Conservation (phyloP, 1,140 invertebrate species). For the Trichonephila clavata region DNA sequence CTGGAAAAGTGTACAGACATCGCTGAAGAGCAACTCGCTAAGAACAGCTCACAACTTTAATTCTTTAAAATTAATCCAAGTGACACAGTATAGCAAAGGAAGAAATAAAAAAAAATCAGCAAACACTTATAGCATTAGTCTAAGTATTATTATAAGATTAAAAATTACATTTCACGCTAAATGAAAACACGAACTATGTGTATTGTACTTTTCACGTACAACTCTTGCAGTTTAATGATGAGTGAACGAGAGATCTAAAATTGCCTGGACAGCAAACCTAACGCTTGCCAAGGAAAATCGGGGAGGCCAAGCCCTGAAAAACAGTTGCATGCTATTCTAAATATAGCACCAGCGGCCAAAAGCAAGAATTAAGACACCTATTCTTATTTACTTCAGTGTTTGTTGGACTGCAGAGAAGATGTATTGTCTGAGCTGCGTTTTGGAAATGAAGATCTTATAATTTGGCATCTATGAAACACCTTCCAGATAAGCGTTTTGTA, state of each 20-base stretch:
- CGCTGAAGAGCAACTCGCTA: not conserved
- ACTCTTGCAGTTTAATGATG: constrained; percentile 18
- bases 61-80: not conserved
- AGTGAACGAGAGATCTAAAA: constrained; percentile 56
- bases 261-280: constrained; percentile 13
- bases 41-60: not conserved
- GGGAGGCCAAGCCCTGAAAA: constrained; percentile 73
- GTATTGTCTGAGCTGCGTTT: constrained; percentile 31
- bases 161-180: constrained; percentile 24
- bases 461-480: constrained; percentile 35
- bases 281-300: constrained; percentile 61
- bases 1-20: not conserved
- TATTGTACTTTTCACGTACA: not conserved
- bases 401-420: constrained; percentile 31
- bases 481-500: constrained; percentile 37
- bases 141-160: not conserved
- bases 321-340: constrained; percentile 69
- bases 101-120: not conserved
- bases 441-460: not conserved
- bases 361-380: constrained; percentile 66
- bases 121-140: not conserved
- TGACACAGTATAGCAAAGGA: not conserved
- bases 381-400: constrained; percentile 73
- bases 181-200: not conserved
- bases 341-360: constrained; percentile 70